Evolutionary conservation across 1,140 invertebrate genomes (phyloP).

Genomic region (Drosophila sproati): DNA sequence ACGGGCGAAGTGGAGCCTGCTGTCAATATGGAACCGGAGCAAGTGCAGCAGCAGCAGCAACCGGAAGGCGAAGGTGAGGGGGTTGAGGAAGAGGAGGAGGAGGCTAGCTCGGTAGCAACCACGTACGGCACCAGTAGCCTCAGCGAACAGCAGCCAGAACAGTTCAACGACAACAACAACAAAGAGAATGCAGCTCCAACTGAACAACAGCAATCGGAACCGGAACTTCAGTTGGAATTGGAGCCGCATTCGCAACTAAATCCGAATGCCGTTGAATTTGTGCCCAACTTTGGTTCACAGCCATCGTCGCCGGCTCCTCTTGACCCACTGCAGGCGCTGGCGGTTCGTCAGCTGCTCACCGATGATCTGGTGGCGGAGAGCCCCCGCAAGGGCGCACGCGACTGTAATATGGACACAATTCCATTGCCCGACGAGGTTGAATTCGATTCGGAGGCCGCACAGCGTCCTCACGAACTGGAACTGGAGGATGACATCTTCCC

Average conservation of each 20-base stretch:
- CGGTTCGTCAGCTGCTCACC: constrained; percentile 50
- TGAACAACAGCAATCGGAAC: not conserved
- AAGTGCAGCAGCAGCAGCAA: constrained; percentile 28
- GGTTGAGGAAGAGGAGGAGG: constrained; percentile 75
- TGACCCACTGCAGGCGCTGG: constrained; percentile 28
- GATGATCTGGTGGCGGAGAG: constrained; percentile 78
- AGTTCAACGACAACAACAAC: constrained; percentile 62
- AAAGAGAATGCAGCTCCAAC: constrained; percentile 64
- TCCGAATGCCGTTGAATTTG: constrained; percentile 77
- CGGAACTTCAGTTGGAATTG: constrained; percentile 25
- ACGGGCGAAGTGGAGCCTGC: constrained; percentile 62
- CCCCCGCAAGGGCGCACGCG: constrained; percentile 67
- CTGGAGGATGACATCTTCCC: constrained; percentile 56
- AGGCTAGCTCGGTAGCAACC: constrained; percentile 75
- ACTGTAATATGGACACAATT: constrained; percentile 70
- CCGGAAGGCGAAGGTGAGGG: constrained; percentile 60
- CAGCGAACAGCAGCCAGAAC: constrained; percentile 53
- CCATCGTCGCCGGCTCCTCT: constrained; percentile 61
- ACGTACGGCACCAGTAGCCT: constrained; percentile 79
- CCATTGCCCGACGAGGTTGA: constrained; percentile 68
- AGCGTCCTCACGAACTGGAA: constrained; percentile 74
- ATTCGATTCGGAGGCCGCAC: constrained; percentile 68
- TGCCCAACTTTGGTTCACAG: constrained; percentile 72
- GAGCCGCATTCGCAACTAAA: constrained; percentile 65
- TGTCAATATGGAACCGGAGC: constrained; percentile 10